These are phyloP conservation scores for Saguinus midas DNA, from an alignment of 2,113 vertebrate species.

Conservation along the genomic window DNA sequence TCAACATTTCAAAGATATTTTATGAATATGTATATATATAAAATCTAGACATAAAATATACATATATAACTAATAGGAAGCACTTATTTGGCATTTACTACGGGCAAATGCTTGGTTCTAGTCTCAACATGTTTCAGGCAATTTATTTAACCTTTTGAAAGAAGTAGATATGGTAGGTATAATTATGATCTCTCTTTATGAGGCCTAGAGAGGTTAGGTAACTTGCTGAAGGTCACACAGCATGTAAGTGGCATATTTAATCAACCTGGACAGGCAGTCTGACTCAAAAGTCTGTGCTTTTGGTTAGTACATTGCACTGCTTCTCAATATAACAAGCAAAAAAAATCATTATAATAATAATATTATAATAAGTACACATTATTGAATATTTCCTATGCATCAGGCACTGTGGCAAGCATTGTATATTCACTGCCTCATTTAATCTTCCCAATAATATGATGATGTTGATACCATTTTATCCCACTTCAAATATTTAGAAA, in stretches of 20 bases:
- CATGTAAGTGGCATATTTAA: background rate
- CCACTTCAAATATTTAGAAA: background rate
- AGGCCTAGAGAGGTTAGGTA: background rate
- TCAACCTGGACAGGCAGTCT: background rate
- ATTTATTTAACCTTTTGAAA: background rate
- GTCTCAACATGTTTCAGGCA: background rate
- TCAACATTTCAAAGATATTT: background rate
- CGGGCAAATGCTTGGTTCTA: background rate
- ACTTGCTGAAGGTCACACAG: background rate
- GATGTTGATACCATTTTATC: background rate
- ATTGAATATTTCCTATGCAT: background rate
- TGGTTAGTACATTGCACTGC: background rate
- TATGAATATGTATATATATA: background rate
- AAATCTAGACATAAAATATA: background rate
- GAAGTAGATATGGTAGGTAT: background rate
- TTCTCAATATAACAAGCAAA: background rate
- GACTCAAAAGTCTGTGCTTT: background rate
- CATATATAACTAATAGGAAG: background rate
- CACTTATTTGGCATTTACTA: background rate
- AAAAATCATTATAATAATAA: background rate
- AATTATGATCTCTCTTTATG: background rate
- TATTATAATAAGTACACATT: background rate
- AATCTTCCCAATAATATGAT: background rate
- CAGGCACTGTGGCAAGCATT: background rate
- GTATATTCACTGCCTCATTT: background rate